Evolutionary conservation across 1,140 invertebrate species (phyloP), one percentile per base, ranked within the genome.

Genomic region (Cecropterus lyciades): DNA sequence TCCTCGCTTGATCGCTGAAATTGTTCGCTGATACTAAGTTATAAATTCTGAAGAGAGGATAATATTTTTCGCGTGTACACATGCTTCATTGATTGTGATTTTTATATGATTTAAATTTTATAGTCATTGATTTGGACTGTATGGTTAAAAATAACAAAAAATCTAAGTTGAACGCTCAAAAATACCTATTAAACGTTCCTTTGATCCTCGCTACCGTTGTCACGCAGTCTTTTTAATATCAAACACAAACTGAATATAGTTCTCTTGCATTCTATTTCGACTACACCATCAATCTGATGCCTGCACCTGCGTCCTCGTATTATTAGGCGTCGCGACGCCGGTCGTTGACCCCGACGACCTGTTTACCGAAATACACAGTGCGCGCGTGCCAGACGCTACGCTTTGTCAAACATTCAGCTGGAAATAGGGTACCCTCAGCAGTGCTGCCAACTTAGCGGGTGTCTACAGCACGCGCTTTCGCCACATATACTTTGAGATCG

Each of bases 271-370:
- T 45, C 69, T 65, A 70, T 64, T 70, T 64, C 27, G 43, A 64
- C 65, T 71, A 65, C 75, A 73, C 75, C 56, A 59, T 59, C 56
- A 59, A 59, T 59, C 56, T 37, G 56, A 20, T n/a, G 56, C 24
- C 69, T 79, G 79, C 84, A 79, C 80, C 77, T 84, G 82, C 78
- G 71, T 72, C 68, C 65, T 77, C 82, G 76, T 79, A 80, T 84
- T 80, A 83, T 84, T 84, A 84, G 78, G 72, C 82, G 85, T 85
- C 82, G 85, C 85, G 84, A 82, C 84, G 82, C 75, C 71, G 83
- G 81, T 40, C 84, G 77, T 79, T 69, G 83, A 83, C 75, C 84
- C 73, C 76, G 64, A 45, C 86, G 84, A 89, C 86, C 86, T 78
- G 82, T 79, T 87, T 89, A 82, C 84, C 80, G 80, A 89, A 89